A percentile compares a stretch with the other conserved stretches of the same genome.
phyloP scores from a whole-genome alignment of 2,113 vertebrate genomes.

The Neoarius graeffei region DNA sequence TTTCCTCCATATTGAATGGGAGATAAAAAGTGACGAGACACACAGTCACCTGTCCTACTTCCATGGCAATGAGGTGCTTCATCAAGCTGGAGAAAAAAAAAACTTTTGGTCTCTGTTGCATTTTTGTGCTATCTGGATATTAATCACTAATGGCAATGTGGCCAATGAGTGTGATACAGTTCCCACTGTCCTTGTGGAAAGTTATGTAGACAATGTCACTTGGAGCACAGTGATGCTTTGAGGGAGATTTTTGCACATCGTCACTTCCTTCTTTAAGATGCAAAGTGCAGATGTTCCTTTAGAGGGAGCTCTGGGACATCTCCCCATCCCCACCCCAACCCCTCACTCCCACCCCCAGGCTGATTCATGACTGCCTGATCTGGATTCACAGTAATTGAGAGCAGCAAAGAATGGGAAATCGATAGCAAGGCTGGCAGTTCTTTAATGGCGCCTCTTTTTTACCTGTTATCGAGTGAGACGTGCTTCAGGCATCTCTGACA shows the following conservation, averaged over 20 bases:
- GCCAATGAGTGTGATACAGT: constrained; percentile 3
- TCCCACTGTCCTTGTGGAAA: neutral
- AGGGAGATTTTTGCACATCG: neutral
- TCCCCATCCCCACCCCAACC: constrained; percentile 24
- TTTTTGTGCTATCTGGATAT: constrained; percentile 25
- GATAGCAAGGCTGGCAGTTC: constrained; percentile 54
- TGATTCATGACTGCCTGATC: constrained; percentile 44
- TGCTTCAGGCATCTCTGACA: constrained; percentile 52
- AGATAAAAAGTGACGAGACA: constrained; percentile 46
- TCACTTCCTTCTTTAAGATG: constrained; percentile 3
- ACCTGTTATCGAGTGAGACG: constrained; percentile 56
- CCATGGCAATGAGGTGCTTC: constrained; percentile 39
- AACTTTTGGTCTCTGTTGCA: constrained; percentile 30
- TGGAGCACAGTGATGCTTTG: neutral
- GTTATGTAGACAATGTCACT: neutral
- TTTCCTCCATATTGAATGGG: constrained; percentile 39
- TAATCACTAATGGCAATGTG: constrained; percentile 24
- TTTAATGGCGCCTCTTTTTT: constrained; percentile 57
- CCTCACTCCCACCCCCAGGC: constrained; percentile 44
- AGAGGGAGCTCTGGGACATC: constrained; percentile 36
- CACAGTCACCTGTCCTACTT: constrained; percentile 47
- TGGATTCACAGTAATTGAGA: constrained; percentile 56
- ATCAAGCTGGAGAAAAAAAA: constrained; percentile 18
- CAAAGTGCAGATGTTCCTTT: constrained; percentile 18
- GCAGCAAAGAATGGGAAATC: constrained; percentile 54